A percentile compares a stretch with the other conserved stretches of the same genome.
These are phyloP conservation scores for Drosophila tripunctata DNA, from an alignment of 2,888 invertebrate genomes.

Conservation along the genomic window DNA sequence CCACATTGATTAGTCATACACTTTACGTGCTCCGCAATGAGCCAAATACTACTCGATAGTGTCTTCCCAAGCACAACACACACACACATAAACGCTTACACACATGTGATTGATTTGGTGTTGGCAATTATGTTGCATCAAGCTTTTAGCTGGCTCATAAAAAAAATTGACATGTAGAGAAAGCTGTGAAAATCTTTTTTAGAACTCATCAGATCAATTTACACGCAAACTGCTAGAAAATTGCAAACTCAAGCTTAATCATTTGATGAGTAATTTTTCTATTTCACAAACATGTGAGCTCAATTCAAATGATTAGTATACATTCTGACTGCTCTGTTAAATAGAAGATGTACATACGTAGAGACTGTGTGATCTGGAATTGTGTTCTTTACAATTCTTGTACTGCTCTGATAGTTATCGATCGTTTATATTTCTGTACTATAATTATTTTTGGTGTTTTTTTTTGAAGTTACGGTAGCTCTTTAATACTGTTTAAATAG, in stretches of 20 bases:
- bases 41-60: constrained; percentile 39
- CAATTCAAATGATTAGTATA: constrained; percentile 9
- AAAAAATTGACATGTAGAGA: constrained; percentile 48
- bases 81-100: constrained; percentile 1
- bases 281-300: constrained; percentile 8
- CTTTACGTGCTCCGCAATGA: constrained; percentile 52
- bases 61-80: constrained; percentile 29
- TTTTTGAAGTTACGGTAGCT: too few relatives aligned
- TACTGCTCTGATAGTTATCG: neutral
- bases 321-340: neutral
- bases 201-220: constrained; percentile 56
- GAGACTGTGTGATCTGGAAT: too few relatives aligned
- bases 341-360: too few relatives aligned
- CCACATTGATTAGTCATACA: constrained; percentile 60
- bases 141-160: constrained; percentile 52
- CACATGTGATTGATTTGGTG: constrained; percentile 23
- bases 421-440: neutral
- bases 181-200: constrained; percentile 61
- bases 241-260: constrained; percentile 3
- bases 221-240: constrained; percentile 26
- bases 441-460: too few relatives aligned
- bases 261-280: constrained; percentile 24
- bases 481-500: too few relatives aligned
- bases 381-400: neutral
- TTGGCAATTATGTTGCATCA: constrained; percentile 48